Percentiles rank a stretch among this genome's conserved stretches.
Evolutionary conservation across 2,888 invertebrate genomes (phyloP).

Genomic region (Drosophila differens): DNA sequence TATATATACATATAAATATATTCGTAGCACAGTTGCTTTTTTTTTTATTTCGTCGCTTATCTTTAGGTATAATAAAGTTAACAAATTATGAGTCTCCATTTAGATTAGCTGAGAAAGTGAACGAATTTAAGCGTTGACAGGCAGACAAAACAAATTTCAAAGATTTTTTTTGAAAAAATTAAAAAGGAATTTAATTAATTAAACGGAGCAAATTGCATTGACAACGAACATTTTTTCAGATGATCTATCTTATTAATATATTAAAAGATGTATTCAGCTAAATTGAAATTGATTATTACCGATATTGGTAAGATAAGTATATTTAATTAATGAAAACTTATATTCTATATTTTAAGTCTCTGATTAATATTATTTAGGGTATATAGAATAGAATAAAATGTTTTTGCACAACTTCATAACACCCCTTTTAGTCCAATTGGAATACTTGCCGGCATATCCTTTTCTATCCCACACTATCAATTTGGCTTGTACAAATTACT

Average conservation of each 20-base stretch:
- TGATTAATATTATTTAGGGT: neutral
- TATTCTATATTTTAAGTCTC: neutral
- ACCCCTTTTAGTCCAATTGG: neutral
- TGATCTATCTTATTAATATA: too few species aligned
- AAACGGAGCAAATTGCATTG: too few species aligned
- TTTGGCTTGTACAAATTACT: neutral
- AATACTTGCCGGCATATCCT: neutral
- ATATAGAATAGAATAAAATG: too few species aligned
- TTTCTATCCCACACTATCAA: neutral
- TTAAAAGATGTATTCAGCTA: neutral
- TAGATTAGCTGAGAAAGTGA: neutral
- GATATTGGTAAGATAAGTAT: too few species aligned
- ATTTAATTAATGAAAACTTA: neutral
- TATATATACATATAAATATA: neutral
- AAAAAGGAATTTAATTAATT: neutral
- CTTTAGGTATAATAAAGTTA: conserved; percentile 1
- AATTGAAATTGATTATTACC: neutral
- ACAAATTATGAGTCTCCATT: neutral
- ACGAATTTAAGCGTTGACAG: neutral
- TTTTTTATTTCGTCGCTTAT: neutral
- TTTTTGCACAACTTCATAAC: neutral
- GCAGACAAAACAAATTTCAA: neutral
- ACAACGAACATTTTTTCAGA: too few species aligned
- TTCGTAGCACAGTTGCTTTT: neutral
- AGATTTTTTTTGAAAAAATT: neutral